Evolutionary conservation across 2,888 invertebrate genomes (phyloP).

Genomic region (Argynnis bischoffii): DNA sequence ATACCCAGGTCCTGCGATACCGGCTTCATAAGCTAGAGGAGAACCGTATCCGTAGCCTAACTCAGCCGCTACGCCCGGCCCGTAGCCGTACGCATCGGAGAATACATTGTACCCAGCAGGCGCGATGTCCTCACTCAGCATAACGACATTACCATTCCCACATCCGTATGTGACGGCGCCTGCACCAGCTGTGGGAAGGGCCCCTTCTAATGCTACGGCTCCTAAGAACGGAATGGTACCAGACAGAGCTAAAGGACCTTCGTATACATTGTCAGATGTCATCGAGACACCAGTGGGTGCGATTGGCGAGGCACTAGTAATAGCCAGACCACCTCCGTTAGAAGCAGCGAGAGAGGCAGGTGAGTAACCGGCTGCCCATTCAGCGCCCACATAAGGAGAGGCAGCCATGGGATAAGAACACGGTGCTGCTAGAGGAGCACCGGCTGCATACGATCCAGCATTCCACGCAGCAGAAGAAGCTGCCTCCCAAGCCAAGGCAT

Average conservation of each 20-base stretch:
- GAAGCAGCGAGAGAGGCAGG: slow-evolving; percentile 53
- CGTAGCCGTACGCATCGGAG: no score
- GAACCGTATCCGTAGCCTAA: slow-evolving; percentile 15
- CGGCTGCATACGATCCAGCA: slow-evolving; percentile 14
- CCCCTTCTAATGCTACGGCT: slow-evolving; percentile 43
- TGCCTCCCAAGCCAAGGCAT: slow-evolving; percentile 13
- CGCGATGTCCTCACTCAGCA: no score
- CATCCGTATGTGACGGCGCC: slow-evolving; percentile 50
- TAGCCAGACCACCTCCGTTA: no score
- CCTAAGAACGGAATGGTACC: slow-evolving; percentile 60
- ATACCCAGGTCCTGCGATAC: slow-evolving; percentile 21
- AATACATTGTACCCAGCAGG: no score
- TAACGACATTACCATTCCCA: no score
- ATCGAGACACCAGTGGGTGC: slow-evolving; percentile 55
- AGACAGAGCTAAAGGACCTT: slow-evolving; percentile 11
- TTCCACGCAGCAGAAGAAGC: slow-evolving; percentile 1
- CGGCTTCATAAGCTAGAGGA: slow-evolving; percentile 25
- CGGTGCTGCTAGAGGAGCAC: no score
- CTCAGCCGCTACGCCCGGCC: no score
- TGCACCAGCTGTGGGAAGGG: slow-evolving; percentile 49
- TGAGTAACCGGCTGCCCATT: slow-evolving; percentile 45
- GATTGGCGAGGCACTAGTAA: slow-evolving; percentile 41
- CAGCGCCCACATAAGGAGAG: slow-evolving; percentile 35
- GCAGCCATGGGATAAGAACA: neutral
- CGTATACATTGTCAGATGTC: slow-evolving; percentile 55